Evolutionary conservation across 53 echinoderm and acorn worm genomes (phyloP).

Genomic region (Holothuria leucospilota): DNA sequence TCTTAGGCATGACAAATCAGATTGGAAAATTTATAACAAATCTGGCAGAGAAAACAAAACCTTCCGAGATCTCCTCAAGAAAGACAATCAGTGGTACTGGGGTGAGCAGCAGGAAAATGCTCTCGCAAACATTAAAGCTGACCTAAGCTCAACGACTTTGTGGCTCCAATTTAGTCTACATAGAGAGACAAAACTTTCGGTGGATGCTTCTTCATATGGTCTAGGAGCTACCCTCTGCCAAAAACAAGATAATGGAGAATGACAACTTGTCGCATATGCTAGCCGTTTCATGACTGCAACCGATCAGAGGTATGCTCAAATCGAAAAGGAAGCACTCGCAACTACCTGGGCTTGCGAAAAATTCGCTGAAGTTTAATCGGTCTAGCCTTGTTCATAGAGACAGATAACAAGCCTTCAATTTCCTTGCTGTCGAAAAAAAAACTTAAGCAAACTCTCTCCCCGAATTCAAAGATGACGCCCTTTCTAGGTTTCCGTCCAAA

Average conservation of each 20-base stretch:
- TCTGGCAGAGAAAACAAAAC: conserved; percentile 63
- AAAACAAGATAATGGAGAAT: conserved; percentile 25
- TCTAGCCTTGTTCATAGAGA: conserved; percentile 57
- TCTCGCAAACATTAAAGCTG: no score
- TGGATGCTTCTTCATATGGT: conserved; percentile 63
- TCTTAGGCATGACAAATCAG: conserved; percentile 74
- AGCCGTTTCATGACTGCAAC: conserved; percentile 59
- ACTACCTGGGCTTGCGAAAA: conserved; percentile 64
- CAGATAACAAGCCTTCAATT: conserved; percentile 68
- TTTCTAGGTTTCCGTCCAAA: conserved; percentile 63
- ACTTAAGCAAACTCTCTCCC: conserved; percentile 47
- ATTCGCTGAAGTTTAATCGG: conserved; percentile 56
- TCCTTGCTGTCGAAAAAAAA: conserved; percentile 49
- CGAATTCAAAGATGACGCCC: conserved; percentile 67
- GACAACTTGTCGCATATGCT: conserved; percentile 61
- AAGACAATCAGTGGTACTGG: conserved; percentile 13
- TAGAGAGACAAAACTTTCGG: conserved; percentile 57
- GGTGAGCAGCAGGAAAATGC: no score
- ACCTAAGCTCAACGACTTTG: no score
- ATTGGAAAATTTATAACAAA: conserved; percentile 64
- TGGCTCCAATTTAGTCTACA: conserved; percentile 38
- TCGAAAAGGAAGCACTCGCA: conserved; percentile 68
- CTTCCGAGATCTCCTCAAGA: conserved; percentile 65
- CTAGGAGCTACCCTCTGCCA: conserved; percentile 63
- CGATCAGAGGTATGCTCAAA: conserved; percentile 69